These are phyloP conservation scores for Hyphantria cunea DNA, from an alignment of 1,140 invertebrate species.

Conservation along the genomic window DNA sequence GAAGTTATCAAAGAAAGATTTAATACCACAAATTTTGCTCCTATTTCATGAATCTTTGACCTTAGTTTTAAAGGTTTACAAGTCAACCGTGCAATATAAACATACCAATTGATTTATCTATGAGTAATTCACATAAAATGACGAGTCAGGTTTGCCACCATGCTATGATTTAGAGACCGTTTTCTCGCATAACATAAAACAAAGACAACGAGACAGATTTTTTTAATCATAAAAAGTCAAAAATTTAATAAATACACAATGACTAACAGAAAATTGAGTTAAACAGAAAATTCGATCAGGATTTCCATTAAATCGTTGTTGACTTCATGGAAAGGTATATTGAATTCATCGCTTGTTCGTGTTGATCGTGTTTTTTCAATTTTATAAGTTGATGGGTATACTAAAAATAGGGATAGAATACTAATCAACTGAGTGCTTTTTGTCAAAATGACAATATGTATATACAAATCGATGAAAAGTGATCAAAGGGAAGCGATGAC, in stretches of 20 bases:
- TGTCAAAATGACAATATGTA: slow-evolving; percentile 30
- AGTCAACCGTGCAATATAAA: too few species aligned
- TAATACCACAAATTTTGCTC: too few species aligned
- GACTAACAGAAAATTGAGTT: slow-evolving; percentile 15
- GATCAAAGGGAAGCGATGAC: slow-evolving; percentile 29
- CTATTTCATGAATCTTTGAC: too few species aligned
- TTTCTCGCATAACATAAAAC: too few species aligned
- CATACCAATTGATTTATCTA: too few species aligned
- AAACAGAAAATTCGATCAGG: slow-evolving; percentile 21
- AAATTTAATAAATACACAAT: slow-evolving; percentile 25
- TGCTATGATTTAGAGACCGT: too few species aligned
- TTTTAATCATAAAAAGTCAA: slow-evolving; percentile 7
- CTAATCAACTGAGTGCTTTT: slow-evolving; percentile 33
- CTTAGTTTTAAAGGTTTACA: too few species aligned
- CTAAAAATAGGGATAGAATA: slow-evolving; percentile 20
- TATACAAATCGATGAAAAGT: slow-evolving; percentile 14
- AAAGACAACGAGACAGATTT: not conserved
- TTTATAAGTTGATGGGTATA: slow-evolving; percentile 12
- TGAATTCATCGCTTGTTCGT: slow-evolving; percentile 4
- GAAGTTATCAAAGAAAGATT: too few species aligned
- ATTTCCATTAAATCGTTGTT: slow-evolving; percentile 29
- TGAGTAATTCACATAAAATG: too few species aligned
- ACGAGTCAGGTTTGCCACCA: too few species aligned
- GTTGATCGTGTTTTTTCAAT: slow-evolving; percentile 28
- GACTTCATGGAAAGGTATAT: slow-evolving; percentile 7